These are phyloP conservation scores for Heliornis fulica DNA, from an alignment of 2,113 vertebrate genomes.

Conservation along the genomic window DNA sequence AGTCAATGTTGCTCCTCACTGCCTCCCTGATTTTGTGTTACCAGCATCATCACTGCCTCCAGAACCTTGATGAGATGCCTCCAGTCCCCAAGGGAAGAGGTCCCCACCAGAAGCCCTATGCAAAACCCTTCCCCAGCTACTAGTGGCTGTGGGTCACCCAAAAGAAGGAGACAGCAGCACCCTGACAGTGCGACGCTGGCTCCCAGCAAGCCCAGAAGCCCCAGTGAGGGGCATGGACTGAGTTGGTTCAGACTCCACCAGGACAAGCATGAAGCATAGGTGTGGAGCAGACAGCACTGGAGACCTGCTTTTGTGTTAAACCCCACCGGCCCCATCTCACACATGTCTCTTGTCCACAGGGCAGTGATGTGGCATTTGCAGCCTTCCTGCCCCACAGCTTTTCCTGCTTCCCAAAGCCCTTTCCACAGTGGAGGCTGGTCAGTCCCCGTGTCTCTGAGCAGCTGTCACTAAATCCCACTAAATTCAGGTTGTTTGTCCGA, in stretches of 20 bases:
- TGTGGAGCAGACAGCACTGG: neutral
- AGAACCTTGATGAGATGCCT: neutral
- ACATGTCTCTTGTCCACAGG: neutral
- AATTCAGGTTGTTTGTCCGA: neutral
- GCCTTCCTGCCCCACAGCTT: accelerated
- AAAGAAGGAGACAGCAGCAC: neutral
- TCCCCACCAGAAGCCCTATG: neutral
- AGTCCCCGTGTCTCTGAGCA: accelerated
- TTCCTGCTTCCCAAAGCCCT: neutral
- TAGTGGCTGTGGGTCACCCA: neutral
- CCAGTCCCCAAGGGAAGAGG: neutral
- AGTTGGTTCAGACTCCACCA: neutral
- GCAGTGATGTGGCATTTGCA: neutral
- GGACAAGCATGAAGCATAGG: neutral
- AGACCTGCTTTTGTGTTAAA: neutral
- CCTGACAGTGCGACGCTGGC: neutral
- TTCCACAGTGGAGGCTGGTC: neutral
- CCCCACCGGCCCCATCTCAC: neutral
- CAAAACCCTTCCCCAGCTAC: neutral
- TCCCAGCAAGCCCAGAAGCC: neutral
- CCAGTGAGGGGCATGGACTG: neutral
- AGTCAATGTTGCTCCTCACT: neutral
- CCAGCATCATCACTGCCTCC: accelerated
- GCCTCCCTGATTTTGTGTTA: neutral
- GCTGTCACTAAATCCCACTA: neutral